phyloP scores from a whole-genome alignment of 2,113 vertebrate genomes.

The Cervus canadensis region DNA sequence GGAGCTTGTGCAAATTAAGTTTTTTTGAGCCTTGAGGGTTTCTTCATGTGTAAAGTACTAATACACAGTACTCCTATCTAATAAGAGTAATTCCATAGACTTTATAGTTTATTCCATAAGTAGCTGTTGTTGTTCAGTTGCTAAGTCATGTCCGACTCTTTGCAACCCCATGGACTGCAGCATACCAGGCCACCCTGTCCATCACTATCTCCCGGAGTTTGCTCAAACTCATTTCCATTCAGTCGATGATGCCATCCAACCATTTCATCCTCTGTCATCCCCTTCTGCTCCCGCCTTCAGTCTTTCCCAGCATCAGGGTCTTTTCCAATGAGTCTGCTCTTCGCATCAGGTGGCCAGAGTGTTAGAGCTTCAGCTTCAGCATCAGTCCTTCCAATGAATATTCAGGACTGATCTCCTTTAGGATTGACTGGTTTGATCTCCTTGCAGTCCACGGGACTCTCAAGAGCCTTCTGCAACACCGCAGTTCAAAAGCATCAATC shows the following conservation, averaged over 20 bases:
- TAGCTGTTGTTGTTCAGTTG: not conserved
- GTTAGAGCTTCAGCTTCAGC: not conserved
- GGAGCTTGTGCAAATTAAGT: not conserved
- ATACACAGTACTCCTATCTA: not conserved
- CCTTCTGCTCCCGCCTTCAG: not conserved
- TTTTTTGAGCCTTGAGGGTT: not conserved
- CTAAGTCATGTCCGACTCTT: not conserved
- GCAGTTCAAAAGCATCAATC: not conserved
- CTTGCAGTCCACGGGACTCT: not conserved
- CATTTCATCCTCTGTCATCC: rapidly evolving
- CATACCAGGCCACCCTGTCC: not conserved
- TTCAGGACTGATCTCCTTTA: not conserved
- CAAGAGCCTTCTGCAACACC: not conserved
- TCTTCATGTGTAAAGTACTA: not conserved
- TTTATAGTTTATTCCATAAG: not conserved
- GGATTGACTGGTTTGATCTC: not conserved
- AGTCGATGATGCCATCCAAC: not conserved
- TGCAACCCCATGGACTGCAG: not conserved
- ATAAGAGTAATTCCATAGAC: not conserved
- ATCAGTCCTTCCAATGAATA: not conserved
- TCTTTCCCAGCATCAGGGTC: not conserved
- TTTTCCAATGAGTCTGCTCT: not conserved
- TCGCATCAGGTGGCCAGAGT: not conserved
- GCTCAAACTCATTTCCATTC: not conserved
- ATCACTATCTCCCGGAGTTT: not conserved